Evolutionary conservation across 1,140 invertebrate species (phyloP), one percentile per base, ranked within the genome.

Genomic region (Danaus melanippus): DNA sequence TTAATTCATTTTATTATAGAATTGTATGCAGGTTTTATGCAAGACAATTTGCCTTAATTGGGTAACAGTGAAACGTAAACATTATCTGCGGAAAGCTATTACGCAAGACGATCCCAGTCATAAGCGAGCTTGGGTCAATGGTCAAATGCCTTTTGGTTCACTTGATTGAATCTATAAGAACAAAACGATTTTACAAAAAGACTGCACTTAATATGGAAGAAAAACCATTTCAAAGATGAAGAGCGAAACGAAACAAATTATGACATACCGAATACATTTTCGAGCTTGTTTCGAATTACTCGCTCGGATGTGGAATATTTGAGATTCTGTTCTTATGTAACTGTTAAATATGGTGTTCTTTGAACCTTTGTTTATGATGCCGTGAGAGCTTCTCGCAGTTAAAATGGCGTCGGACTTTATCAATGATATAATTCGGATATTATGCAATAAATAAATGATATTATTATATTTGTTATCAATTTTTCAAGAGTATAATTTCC

Each of bases 21-120:
- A 32, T 32, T 32, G 21, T 65, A 64, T 54, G 67, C 66, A 73
- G 74, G 61, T 57, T 74, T 78, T 73, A 48, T 64, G 71, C 66
- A 71, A 77, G 58, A 64, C 60, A 64, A 75, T 71, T 32, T 32
- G 60, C 67, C 67, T 64, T 49, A 54, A 57, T 76, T 73, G 54
- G 50, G 67, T 73, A 75, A 78, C 56, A 46, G 55, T 47, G 63
- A 58, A 63, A 67, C 68, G 57, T 67, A 56, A 60, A 8, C 21
- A 32, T 66, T 71, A 72, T 62, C 54, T 54, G 48, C 55, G 58
- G 56, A 17, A 50, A 50, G 54, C 64, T 57, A 58, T 76, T 76
- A 72, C 64, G 71, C 60, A 76, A 76, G 63, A 51, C 62, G 50
- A 48, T 50, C 57, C 56, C 57, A 59, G 15, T 53, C 48, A 60